Conservation (phyloP, 2,113 vertebrate genomes). For the Mionectes macconnelli region DNA sequence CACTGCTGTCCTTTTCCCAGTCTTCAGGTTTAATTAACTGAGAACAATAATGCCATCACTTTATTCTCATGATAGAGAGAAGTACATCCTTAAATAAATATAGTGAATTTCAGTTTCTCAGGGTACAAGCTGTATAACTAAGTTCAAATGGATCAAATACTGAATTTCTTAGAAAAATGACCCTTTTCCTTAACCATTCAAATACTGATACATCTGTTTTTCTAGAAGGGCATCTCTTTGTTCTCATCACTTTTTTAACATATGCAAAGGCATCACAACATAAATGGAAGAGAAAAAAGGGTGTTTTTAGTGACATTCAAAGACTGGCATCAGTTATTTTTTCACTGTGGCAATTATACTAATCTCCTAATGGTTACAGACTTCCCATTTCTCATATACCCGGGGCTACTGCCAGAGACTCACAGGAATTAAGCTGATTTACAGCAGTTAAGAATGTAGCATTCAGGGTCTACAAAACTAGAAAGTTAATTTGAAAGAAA, state of each 20-base stretch:
- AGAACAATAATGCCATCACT: neutral
- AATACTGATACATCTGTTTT: neutral
- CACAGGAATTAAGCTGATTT: neutral
- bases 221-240: neutral
- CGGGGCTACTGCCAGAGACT: neutral
- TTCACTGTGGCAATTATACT: neutral
- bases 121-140: neutral
- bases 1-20: neutral
- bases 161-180: neutral
- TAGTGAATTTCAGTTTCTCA: neutral
- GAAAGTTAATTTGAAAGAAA: neutral
- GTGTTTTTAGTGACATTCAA: neutral
- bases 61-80: neutral
- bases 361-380: neutral
- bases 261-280: neutral
- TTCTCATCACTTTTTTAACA: neutral
- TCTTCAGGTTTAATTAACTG: constrained; percentile 11
- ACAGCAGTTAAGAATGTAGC: neutral
- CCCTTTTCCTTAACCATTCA: neutral
- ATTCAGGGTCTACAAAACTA: neutral
- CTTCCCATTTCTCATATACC: neutral
- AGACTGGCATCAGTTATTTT: neutral
- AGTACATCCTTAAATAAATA: neutral
- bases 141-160: neutral
- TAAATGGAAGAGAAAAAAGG: neutral